Base-by-base conservation (phyloP, 2,797 vertebrate genomes). In the Leontopithecus rosalia region DNA sequence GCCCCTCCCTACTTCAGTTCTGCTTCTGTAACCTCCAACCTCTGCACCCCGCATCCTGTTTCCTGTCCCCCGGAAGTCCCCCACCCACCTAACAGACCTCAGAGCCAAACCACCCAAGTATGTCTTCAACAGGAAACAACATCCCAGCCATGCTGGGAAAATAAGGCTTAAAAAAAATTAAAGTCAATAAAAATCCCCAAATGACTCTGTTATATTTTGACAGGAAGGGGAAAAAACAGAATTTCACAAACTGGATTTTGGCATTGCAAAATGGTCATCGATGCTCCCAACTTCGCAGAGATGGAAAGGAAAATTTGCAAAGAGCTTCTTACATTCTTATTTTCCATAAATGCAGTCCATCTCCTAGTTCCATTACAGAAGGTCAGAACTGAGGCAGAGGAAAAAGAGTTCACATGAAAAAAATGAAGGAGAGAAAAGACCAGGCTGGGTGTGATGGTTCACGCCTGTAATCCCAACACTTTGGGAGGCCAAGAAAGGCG, bases 161-260 rank as follows among this genome's bases (percentile, higher is more conserved):
- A 76, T 64, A 88, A 79, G 36, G 19, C 28, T 46, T 55, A 6
- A 33, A 39, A 88, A 80, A 80, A 80, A 75, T 55, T 12, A 88
- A 28, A 58, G 33, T 58, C 43, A 33, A 36, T 77, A 73, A 86
- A 50, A 72, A n/a, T 1, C 4, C 43, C 61, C 6, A 52, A 79
- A 90, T 41, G 50, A 85, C 77, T 94, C 39, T 36, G 6, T 36
- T 24, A 57, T 88, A 39, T 84, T 97, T 95, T 73, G 24, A 36
- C 72, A 84, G 70, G 72, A 43, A 36, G 4, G 14, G 13, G 39
- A 73, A 70, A 28, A 43, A 70, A 33, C 50, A 81, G 50, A 55
- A 85, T 94, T 95, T 85, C 67, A 85, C 61, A 52, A 67, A 43
- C 57, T 85, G 43, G 67, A 67, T 95, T 87, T 67, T 88, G 88